phyloP scores from a whole-genome alignment of 2,113 vertebrate species.

The Paraplagusia blochii region DNA sequence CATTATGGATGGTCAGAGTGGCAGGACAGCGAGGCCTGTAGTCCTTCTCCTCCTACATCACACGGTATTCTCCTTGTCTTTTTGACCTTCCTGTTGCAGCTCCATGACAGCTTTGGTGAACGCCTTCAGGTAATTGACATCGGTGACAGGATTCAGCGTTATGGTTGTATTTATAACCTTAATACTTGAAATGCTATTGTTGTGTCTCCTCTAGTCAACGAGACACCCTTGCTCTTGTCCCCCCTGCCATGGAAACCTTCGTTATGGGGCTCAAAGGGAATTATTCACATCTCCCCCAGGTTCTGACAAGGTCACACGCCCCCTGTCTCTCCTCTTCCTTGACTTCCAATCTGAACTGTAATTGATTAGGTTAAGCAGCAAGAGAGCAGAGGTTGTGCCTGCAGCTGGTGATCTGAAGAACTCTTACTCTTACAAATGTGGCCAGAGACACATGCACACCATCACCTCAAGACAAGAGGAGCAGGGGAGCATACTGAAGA shows the following conservation, averaged over 20 bases:
- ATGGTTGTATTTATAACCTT: conserved; percentile 17
- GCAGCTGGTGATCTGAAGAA: conserved; percentile 54
- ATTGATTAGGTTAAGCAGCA: conserved; percentile 80
- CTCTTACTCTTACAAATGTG: conserved; percentile 40
- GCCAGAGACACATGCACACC: conserved; percentile 62
- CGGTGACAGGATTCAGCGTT: conserved; percentile 4
- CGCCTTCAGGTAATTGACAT: background rate
- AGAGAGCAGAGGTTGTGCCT: conserved; percentile 71
- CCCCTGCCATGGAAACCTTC: conserved; percentile 49
- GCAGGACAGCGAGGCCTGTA: background rate
- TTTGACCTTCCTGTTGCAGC: background rate
- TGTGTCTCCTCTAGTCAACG: conserved; percentile 18
- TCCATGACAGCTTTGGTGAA: background rate
- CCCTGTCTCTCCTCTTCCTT: conserved; percentile 61
- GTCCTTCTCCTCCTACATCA: background rate
- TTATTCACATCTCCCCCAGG: conserved; percentile 76
- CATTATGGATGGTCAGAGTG: background rate
- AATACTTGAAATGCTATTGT: conserved; percentile 18
- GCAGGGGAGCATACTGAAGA: conserved; percentile 34
- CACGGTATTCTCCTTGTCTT: background rate
- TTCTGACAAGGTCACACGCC: conserved; percentile 71
- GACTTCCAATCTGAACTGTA: conserved; percentile 76
- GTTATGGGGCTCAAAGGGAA: conserved; percentile 75
- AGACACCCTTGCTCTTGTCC: conserved; percentile 30
- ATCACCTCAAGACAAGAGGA: conserved; percentile 52